A percentile compares a stretch with the other conserved stretches of the same genome.
These are phyloP conservation scores for Pterophyllum scalare DNA, from an alignment of 2,113 vertebrate genomes.

Conservation along the genomic window DNA sequence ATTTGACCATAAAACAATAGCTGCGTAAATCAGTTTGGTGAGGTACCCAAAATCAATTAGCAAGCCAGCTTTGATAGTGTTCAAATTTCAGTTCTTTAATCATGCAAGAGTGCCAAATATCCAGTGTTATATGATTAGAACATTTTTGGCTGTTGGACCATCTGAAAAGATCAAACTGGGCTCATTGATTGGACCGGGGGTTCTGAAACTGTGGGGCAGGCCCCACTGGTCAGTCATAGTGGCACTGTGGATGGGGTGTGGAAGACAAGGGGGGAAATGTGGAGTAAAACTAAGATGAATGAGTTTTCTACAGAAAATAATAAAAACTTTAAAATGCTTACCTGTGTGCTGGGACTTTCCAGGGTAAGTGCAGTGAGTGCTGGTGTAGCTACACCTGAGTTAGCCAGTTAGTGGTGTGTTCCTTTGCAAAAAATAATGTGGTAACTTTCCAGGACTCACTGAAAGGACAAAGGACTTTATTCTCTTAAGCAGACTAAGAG, in stretches of 20 bases:
- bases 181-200: neutral
- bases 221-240: neutral
- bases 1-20: neutral
- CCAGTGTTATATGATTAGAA: neutral
- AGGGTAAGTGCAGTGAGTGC: neutral
- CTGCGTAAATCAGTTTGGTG: neutral
- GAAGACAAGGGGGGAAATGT: neutral
- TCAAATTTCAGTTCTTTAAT: neutral
- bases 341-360: neutral
- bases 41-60: neutral
- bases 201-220: neutral
- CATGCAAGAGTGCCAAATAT: neutral
- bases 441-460: neutral
- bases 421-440: neutral
- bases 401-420: neutral
- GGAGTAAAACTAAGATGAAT: neutral
- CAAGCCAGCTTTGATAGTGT: neutral
- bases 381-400: neutral
- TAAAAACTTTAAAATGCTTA: neutral
- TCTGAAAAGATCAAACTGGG: neutral
- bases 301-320: neutral
- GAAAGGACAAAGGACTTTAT: neutral
- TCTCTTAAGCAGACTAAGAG: neutral
- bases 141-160: neutral
- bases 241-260: neutral